Evolutionary conservation across 2,888 invertebrate species (phyloP).

Genomic region (Pseudococcus jackbeardsleyi): DNA sequence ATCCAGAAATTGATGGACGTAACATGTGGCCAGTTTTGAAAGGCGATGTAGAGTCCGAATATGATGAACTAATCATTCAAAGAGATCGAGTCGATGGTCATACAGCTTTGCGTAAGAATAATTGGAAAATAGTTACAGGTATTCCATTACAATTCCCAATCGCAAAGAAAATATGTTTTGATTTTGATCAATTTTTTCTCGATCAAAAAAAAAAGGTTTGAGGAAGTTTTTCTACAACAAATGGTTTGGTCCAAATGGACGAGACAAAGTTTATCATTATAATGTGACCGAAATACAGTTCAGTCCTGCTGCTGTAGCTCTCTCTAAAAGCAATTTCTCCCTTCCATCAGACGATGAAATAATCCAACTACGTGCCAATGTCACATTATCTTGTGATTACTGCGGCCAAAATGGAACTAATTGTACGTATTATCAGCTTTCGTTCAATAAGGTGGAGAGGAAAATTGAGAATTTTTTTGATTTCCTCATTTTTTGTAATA

Average conservation of each 20-base stretch:
- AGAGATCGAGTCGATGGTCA: background rate
- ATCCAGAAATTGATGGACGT: conserved; percentile 3
- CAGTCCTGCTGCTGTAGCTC: conserved; percentile 74
- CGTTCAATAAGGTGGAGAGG: too few species aligned
- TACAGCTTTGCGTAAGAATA: conserved; percentile 32
- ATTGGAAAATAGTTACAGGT: conserved; percentile 34
- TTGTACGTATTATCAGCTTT: background rate
- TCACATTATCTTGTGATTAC: background rate
- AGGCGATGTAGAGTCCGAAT: background rate
- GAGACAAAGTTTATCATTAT: conserved; percentile 72
- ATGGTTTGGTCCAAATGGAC: conserved; percentile 86
- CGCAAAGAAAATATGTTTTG: too few species aligned
- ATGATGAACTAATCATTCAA: conserved; percentile 49
- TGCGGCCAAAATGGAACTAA: background rate
- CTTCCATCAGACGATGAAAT: conserved; percentile 4
- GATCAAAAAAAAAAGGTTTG: too few species aligned
- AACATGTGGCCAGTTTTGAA: conserved; percentile 58
- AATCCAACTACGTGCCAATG: conserved; percentile 50
- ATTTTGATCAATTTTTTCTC: too few species aligned
- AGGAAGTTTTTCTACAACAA: conserved; percentile 75
- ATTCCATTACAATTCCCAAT: too few species aligned
- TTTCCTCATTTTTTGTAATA: too few species aligned
- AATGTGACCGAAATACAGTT: conserved; percentile 72
- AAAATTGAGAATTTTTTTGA: too few species aligned
- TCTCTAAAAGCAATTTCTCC: conserved; percentile 69